These are phyloP conservation scores for Anoplius nigerrimus DNA, from an alignment of 2,888 invertebrate genomes.

Conservation along the genomic window DNA sequence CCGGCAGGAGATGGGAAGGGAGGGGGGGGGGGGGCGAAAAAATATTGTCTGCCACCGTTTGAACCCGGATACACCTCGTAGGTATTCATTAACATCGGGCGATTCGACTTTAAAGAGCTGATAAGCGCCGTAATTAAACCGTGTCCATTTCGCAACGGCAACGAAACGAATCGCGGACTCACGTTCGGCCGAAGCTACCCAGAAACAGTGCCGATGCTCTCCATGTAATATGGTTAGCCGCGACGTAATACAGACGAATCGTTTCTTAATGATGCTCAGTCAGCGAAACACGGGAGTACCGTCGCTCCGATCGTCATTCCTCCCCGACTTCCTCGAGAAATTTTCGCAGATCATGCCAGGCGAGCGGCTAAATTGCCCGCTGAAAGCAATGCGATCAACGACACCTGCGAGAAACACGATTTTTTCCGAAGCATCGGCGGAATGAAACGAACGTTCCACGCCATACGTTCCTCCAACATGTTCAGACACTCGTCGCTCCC, in stretches of 20 bases:
- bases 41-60: conserved; percentile 19
- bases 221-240: conserved; percentile 2
- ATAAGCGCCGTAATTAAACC: conserved; percentile 40
- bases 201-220: background rate
- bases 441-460: background rate
- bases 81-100: conserved; percentile 30
- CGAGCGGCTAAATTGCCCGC: conserved; percentile 21
- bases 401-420: conserved; percentile 12
- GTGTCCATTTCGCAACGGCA: background rate
- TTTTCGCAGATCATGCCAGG: conserved; percentile 41
- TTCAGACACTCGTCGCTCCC: no score
- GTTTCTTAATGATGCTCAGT: conserved; percentile 18
- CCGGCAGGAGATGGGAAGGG: no score
- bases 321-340: conserved; percentile 5
- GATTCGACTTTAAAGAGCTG: conserved; percentile 22
- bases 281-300: conserved; percentile 14
- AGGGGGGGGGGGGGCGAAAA: conserved; percentile 15
- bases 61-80: conserved; percentile 36
- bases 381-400: conserved; percentile 14
- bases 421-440: background rate
- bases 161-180: conserved; percentile 6
- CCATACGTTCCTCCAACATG: no score
- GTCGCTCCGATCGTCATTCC: conserved; percentile 24
- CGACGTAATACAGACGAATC: conserved; percentile 11
- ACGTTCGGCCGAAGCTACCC: background rate